Percentiles rank a stretch among this genome's conserved stretches.
Evolutionary conservation across 2,797 vertebrate species (phyloP).

Genomic region (Enoplosus armatus): DNA sequence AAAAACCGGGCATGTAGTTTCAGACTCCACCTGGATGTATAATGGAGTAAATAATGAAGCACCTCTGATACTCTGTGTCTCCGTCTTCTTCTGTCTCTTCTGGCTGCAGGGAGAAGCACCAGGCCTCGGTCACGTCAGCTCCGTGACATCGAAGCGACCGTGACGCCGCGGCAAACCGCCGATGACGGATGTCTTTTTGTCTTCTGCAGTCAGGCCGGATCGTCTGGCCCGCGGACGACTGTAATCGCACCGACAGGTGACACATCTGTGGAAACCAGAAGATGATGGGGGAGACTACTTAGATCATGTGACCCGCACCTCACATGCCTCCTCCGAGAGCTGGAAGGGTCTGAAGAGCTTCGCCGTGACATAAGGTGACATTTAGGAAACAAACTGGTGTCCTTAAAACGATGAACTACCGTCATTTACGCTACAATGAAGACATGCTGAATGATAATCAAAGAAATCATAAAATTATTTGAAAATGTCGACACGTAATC

Average conservation of each 20-base stretch:
- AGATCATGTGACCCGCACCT: constrained; percentile 70
- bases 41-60: constrained; percentile 40
- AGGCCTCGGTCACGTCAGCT: constrained; percentile 65
- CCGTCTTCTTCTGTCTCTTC: background rate
- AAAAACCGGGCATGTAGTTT: constrained; percentile 2
- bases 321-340: constrained; percentile 54
- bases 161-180: constrained; percentile 53
- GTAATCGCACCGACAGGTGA: constrained; percentile 83
- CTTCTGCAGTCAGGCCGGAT: constrained; percentile 67
- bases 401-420: background rate
- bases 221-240: constrained; percentile 37
- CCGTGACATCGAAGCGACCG: constrained; percentile 60
- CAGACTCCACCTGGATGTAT: constrained; percentile 43
- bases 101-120: constrained; percentile 59
- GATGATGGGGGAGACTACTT: constrained; percentile 72
- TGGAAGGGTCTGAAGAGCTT: constrained; percentile 47
- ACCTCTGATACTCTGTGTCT: constrained; percentile 26
- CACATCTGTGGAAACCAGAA: constrained; percentile 77
- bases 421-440: background rate
- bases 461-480: background rate
- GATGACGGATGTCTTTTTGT: constrained; percentile 79
- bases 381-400: constrained; percentile 26
- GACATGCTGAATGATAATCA: background rate
- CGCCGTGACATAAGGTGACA: constrained; percentile 46
- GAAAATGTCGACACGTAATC: background rate